phyloP scores from a whole-genome alignment of 2,888 invertebrate species.

The Oligia strigilis region DNA sequence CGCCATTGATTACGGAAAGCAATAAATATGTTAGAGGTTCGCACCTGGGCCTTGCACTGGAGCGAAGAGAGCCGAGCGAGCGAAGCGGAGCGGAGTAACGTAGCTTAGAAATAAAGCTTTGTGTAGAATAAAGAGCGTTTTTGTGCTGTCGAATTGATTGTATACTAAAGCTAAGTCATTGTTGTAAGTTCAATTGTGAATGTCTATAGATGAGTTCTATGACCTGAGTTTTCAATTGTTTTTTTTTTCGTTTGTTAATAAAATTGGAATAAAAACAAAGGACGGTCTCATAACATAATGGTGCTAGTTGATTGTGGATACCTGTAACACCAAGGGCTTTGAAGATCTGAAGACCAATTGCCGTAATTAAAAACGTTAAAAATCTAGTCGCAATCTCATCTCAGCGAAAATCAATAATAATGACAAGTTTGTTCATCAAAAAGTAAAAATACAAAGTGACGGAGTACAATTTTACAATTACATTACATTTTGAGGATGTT shows the following conservation, averaged over 20 bases:
- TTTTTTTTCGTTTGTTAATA: not conserved
- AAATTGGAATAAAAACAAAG: not conserved
- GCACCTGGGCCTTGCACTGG: slow-evolving; percentile 47
- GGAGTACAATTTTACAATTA: too few species aligned
- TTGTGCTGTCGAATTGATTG: slow-evolving; percentile 34
- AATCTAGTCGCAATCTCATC: too few species aligned
- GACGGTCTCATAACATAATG: not conserved
- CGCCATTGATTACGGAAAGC: slow-evolving; percentile 53
- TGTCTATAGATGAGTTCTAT: not conserved
- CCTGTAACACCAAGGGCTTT: not conserved
- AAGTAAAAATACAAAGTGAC: too few species aligned
- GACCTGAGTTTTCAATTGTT: slow-evolving; percentile 1
- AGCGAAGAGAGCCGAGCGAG: slow-evolving; percentile 22
- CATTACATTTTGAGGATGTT: too few species aligned
- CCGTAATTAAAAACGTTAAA: too few species aligned
- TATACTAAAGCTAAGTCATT: slow-evolving; percentile 11
- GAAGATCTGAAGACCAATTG: too few species aligned
- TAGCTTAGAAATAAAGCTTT: slow-evolving; percentile 40
- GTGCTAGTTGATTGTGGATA: not conserved
- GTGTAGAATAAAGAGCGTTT: slow-evolving; percentile 20
- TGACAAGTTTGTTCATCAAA: too few species aligned
- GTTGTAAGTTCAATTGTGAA: slow-evolving; percentile 8
- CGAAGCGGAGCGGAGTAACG: slow-evolving; percentile 33
- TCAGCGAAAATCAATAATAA: too few species aligned
- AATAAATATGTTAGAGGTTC: slow-evolving; percentile 60